Evolutionary conservation across 2,888 invertebrate species (phyloP).

Genomic region (Drosophila emarginata): DNA sequence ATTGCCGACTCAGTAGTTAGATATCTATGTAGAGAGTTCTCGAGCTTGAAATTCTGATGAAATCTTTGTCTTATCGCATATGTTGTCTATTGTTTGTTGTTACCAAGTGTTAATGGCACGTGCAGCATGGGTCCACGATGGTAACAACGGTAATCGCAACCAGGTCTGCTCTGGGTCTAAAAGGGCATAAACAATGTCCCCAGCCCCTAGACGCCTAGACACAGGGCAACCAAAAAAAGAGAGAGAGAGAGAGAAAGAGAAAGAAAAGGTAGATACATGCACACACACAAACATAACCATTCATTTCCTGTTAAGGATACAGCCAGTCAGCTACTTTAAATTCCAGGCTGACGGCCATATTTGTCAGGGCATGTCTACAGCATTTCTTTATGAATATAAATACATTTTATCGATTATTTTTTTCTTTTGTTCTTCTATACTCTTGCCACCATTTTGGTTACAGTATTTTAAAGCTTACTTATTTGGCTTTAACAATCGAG

Average conservation of each 20-base stretch:
- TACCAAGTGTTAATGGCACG: conserved; percentile 79
- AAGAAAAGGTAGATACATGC: conserved; percentile 1
- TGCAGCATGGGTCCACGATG: conserved; percentile 50
- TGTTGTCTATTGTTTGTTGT: conserved; percentile 37
- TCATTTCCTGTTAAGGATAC: conserved; percentile 30
- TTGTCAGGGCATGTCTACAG: conserved; percentile 49
- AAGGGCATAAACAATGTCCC: conserved; percentile 40
- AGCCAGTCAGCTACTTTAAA: conserved; percentile 67
- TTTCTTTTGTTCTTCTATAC: background rate
- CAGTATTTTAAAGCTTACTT: conserved; percentile 34
- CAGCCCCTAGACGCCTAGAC: conserved; percentile 33
- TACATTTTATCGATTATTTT: conserved; percentile 67
- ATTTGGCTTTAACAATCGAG: conserved; percentile 44
- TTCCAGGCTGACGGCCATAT: conserved; percentile 59
- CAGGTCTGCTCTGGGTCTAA: conserved; percentile 2
- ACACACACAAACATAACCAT: conserved; percentile 10
- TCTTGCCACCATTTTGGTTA: conserved; percentile 39
- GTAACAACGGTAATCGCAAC: background rate
- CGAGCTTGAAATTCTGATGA: conserved; percentile 60
- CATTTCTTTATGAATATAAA: conserved; percentile 74
- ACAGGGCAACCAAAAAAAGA: conserved; percentile 12
- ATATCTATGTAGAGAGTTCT: conserved; percentile 38
- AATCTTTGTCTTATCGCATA: conserved; percentile 62
- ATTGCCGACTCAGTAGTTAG: conserved; percentile 47
- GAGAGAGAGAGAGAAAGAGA: too few relatives aligned